Percentiles rank a stretch among this genome's conserved stretches.
phyloP scores from a whole-genome alignment of 2,888 invertebrate species.

The Allolobophora icterica region DNA sequence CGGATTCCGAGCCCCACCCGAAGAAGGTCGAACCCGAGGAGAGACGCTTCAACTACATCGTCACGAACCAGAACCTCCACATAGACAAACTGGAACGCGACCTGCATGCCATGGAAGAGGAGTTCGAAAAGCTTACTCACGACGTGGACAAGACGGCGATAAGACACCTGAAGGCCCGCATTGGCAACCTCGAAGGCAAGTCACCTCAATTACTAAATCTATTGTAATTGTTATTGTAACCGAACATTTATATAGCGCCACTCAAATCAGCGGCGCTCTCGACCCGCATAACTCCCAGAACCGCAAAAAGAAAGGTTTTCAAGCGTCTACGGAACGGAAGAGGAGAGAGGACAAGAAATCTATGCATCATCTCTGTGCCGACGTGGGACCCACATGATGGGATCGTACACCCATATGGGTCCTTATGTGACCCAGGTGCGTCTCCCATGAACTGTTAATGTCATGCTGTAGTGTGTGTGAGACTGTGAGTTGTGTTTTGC shows the following conservation, averaged over 20 bases:
- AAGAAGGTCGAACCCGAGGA: no score
- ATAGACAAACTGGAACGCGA: slow-evolving; percentile 4
- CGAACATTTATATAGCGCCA: no score
- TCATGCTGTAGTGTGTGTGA: no score
- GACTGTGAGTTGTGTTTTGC: no score
- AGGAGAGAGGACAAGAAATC: no score
- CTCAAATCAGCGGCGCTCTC: no score
- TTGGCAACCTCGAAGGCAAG: slow-evolving; percentile 36
- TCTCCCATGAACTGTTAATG: neutral
- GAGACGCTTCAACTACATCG: neutral
- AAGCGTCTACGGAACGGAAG: no score
- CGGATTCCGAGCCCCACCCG: neutral
- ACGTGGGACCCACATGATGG: no score
- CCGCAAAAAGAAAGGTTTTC: no score
- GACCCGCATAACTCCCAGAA: no score
- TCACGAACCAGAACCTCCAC: slow-evolving; percentile 20
- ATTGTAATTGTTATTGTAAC: no score
- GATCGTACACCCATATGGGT: neutral
- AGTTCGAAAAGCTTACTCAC: neutral
- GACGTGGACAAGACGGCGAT: neutral
- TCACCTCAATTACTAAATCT: neutral
- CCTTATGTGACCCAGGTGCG: neutral
- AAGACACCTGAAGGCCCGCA: neutral
- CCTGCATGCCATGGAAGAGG: neutral
- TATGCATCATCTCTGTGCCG: no score